phyloP scores from a whole-genome alignment of 2,797 vertebrate species.

The Sternarchorhynchus goeldii region DNA sequence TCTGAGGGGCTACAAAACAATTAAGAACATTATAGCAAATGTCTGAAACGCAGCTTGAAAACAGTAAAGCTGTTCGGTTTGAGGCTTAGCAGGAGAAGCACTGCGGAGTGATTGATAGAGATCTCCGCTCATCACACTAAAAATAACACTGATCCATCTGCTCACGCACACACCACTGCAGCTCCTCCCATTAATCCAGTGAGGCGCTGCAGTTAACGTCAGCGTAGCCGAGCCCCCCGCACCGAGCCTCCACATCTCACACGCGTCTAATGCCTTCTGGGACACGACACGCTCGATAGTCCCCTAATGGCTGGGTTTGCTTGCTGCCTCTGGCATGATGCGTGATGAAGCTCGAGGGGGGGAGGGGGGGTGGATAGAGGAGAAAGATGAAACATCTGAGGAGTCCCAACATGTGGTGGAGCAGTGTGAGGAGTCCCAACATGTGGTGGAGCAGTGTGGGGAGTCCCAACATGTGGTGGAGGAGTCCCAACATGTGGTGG shows the following conservation, averaged over 20 bases:
- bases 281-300: constrained; percentile 39
- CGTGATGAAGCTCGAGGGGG: constrained; percentile 15
- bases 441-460: neutral
- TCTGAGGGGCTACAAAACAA: no score
- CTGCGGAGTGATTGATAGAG: constrained; percentile 34
- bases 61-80: neutral
- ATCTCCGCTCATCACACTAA: constrained; percentile 25
- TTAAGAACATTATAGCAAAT: no score
- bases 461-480: neutral
- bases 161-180: constrained; percentile 14
- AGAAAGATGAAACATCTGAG: constrained; percentile 31
- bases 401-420: neutral
- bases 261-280: constrained; percentile 33
- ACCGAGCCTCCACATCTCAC: constrained; percentile 8
- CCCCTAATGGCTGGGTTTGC: constrained; percentile 41
- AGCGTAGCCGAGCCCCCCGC: constrained; percentile 14
- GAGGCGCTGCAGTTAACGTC: constrained; percentile 20
- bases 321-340: constrained; percentile 34
- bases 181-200: constrained; percentile 16
- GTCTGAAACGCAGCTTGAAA: neutral
- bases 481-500: constrained; percentile 36
- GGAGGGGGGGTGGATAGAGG: constrained; percentile 14
- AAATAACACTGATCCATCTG: constrained; percentile 48
- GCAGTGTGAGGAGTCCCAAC: constrained; percentile 10
- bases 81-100: neutral